phyloP scores from a whole-genome alignment of 2,888 invertebrate genomes.

The Caenorhabditis sp. region DNA sequence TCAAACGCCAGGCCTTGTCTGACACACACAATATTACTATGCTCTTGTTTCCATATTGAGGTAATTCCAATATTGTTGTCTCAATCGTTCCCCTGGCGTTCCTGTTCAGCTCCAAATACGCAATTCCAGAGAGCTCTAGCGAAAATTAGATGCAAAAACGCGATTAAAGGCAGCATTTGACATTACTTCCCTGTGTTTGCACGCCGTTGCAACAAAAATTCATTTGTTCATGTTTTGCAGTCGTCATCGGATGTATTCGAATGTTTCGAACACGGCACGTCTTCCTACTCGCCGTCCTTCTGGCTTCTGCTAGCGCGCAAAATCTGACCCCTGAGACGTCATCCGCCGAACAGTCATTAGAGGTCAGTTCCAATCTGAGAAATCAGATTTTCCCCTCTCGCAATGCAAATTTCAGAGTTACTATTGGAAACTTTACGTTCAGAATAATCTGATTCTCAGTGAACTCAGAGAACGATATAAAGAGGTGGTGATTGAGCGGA shows the following conservation, averaged over 20 bases:
- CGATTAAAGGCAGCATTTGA: slow-evolving; percentile 16
- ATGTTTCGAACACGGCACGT: slow-evolving; percentile 52
- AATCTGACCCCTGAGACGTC: slow-evolving; percentile 26
- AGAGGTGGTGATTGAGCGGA: slow-evolving; percentile 68
- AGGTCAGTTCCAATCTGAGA: slow-evolving; percentile 31
- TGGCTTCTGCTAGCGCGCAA: slow-evolving; percentile 30
- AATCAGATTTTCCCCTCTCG: too few relatives aligned
- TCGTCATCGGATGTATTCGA: slow-evolving; percentile 53
- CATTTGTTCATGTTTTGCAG: slow-evolving; percentile 16
- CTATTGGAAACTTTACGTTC: slow-evolving; percentile 69
- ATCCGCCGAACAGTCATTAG: slow-evolving; percentile 43
- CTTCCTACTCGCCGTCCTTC: slow-evolving; percentile 25
- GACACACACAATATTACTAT: too few relatives aligned
- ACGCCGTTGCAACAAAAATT: slow-evolving; percentile 19
- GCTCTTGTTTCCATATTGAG: too few relatives aligned
- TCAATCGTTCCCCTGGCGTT: neutral
- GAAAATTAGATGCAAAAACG: slow-evolving; percentile 23
- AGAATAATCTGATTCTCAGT: slow-evolving; percentile 67
- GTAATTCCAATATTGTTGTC: neutral
- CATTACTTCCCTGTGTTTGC: neutral
- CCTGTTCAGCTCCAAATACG: too few relatives aligned
- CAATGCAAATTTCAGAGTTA: slow-evolving; percentile 21
- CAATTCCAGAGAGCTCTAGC: neutral
- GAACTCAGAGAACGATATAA: slow-evolving; percentile 66
- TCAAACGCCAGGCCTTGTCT: slow-evolving; percentile 1